Evolutionary conservation across 2,797 vertebrate species (phyloP).

Genomic region (Sparidentex hasta): DNA sequence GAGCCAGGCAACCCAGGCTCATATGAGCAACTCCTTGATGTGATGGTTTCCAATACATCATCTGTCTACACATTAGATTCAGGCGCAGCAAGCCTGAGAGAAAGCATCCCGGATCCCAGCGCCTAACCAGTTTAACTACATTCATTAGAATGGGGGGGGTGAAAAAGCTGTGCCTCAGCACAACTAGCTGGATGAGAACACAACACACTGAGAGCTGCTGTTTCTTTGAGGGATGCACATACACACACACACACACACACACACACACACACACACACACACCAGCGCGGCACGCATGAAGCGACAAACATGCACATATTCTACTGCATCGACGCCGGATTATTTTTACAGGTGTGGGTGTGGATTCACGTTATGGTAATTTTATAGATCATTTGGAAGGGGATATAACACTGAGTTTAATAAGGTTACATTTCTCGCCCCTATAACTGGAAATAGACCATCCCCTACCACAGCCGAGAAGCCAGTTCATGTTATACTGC

Average conservation of each 20-base stretch:
- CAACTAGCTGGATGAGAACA: slow-evolving; percentile 55
- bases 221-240: slow-evolving; percentile 27
- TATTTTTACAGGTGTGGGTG: slow-evolving; percentile 52
- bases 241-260: slow-evolving; percentile 4
- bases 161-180: slow-evolving; percentile 64
- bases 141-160: slow-evolving; percentile 67
- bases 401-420: slow-evolving; percentile 43
- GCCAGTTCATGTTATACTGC: slow-evolving; percentile 31
- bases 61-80: slow-evolving; percentile 76
- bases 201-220: slow-evolving; percentile 49
- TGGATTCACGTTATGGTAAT: slow-evolving; percentile 54
- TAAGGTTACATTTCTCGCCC: slow-evolving; percentile 46
- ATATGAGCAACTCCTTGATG: slow-evolving; percentile 72
- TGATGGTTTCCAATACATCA: slow-evolving; percentile 79
- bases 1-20: slow-evolving; percentile 62
- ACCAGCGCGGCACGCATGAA: not conserved
- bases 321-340: not conserved
- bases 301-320: slow-evolving; percentile 20
- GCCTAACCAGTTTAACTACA: slow-evolving; percentile 75
- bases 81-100: slow-evolving; percentile 68
- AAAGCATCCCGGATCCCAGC: slow-evolving; percentile 57
- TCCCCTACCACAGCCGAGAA: slow-evolving; percentile 22
- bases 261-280: slow-evolving; percentile 1
- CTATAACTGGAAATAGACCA: slow-evolving; percentile 41
- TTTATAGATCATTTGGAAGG: slow-evolving; percentile 57